phyloP scores from a whole-genome alignment of 1,140 invertebrate genomes.

The Drosophila prosaltans region DNA sequence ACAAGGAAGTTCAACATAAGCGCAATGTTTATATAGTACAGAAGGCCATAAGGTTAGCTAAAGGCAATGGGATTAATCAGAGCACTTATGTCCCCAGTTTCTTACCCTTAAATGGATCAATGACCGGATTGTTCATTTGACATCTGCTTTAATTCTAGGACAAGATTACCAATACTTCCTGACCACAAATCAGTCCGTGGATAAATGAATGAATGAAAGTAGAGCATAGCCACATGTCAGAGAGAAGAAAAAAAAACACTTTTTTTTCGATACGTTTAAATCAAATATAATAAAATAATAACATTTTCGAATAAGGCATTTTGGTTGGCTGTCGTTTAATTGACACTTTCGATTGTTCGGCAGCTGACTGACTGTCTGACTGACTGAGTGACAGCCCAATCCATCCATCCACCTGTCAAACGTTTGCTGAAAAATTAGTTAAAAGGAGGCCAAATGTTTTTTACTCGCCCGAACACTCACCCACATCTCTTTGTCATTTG shows the following conservation, averaged over 20 bases:
- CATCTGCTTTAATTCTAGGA: slow-evolving; percentile 69
- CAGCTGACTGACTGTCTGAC: slow-evolving; percentile 37
- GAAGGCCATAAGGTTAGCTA: slow-evolving; percentile 42
- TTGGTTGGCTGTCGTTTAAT: slow-evolving; percentile 60
- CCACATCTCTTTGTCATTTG: slow-evolving; percentile 31
- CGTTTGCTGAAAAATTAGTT: slow-evolving; percentile 66
- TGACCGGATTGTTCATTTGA: slow-evolving; percentile 51
- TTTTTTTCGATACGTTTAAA: slow-evolving; percentile 56
- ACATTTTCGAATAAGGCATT: slow-evolving; percentile 42
- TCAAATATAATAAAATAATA: slow-evolving; percentile 74
- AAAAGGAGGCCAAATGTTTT: slow-evolving; percentile 42
- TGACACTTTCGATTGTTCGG: slow-evolving; percentile 73
- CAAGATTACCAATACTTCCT: slow-evolving; percentile 33
- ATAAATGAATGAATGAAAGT: slow-evolving; percentile 10
- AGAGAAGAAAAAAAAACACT: not conserved
- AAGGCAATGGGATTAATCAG: slow-evolving; percentile 53
- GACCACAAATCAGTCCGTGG: slow-evolving; percentile 52
- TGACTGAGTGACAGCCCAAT: slow-evolving; percentile 24
- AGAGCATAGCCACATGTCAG: slow-evolving; percentile 37
- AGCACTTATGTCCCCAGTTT: slow-evolving; percentile 34
- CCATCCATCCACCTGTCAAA: slow-evolving; percentile 56
- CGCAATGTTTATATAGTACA: slow-evolving; percentile 49
- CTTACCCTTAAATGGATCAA: slow-evolving; percentile 47
- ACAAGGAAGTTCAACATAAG: slow-evolving; percentile 51
- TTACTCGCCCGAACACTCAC: not conserved